These are phyloP conservation scores for Rana temporaria DNA, from an alignment of 2,113 vertebrate species.

Conservation along the genomic window DNA sequence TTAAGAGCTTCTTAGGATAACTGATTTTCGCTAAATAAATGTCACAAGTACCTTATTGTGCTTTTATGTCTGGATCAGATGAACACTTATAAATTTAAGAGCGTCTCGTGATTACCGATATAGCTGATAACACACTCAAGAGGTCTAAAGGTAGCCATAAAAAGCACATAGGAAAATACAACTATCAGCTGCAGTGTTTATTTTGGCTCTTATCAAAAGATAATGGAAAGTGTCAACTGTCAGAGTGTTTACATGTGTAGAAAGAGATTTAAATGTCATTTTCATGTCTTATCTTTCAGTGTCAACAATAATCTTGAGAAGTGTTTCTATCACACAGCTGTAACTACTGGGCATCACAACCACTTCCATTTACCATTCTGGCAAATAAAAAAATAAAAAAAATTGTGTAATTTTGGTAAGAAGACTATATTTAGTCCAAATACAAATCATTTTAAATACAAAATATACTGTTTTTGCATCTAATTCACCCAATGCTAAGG, in stretches of 20 bases:
- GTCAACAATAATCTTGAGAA: constrained; percentile 3
- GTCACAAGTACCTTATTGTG: no score
- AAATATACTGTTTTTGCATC: no score
- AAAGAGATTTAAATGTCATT: constrained; percentile 22
- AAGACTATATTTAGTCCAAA: no score
- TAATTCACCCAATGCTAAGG: no score
- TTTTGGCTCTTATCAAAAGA: constrained; percentile 17
- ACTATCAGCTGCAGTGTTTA: constrained; percentile 12
- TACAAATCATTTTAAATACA: no score
- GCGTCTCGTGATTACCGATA: not conserved
- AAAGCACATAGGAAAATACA: not conserved
- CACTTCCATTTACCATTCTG: not conserved
- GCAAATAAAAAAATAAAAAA: not conserved
- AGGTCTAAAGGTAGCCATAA: not conserved
- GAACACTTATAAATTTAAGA: not conserved
- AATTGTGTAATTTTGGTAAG: no score
- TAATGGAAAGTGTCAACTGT: constrained; percentile 19
- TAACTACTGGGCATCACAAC: no score
- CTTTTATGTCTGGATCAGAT: no score
- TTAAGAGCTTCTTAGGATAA: no score
- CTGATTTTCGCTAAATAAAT: no score
- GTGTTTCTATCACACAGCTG: not conserved
- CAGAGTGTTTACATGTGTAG: not conserved
- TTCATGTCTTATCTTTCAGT: constrained; percentile 6
- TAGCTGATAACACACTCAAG: not conserved